Evolutionary conservation across 2,888 invertebrate species (phyloP).

Genomic region (Drosophila robusta): DNA sequence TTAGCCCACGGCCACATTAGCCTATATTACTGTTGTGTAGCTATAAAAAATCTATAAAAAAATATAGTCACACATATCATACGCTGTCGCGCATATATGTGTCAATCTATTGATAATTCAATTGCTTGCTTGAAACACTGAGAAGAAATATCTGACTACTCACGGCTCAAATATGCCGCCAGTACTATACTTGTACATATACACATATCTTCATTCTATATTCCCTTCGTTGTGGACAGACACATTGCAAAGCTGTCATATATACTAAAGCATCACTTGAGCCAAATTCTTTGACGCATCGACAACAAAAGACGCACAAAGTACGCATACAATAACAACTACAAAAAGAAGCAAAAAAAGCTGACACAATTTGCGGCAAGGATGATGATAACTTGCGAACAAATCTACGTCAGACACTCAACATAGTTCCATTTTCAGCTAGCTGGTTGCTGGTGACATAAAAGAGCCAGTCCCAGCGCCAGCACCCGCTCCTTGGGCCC

Average conservation of each 20-base stretch:
- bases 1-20: too few species aligned
- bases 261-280: constrained; percentile 61
- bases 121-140: neutral
- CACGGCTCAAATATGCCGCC: constrained; percentile 2
- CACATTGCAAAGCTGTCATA: constrained; percentile 17
- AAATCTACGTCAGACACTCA: constrained; percentile 75
- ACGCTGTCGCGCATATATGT: neutral
- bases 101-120: constrained; percentile 1
- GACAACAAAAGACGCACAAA: constrained; percentile 62
- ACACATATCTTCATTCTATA: neutral
- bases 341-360: constrained; percentile 17
- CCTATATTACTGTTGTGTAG: neutral
- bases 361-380: constrained; percentile 69
- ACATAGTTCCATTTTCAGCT: constrained; percentile 70
- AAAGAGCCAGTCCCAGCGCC: constrained; percentile 25
- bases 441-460: constrained; percentile 34
- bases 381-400: constrained; percentile 34
- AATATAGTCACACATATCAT: neutral
- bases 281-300: constrained; percentile 76
- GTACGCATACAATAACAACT: constrained; percentile 27
- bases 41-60: neutral
- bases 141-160: constrained; percentile 2
- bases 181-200: neutral
- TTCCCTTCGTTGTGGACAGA: neutral
- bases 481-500: neutral